Percentiles rank a stretch among this genome's conserved stretches.
Conservation (phyloP, 2,113 vertebrate genomes). For the Equus przewalskii region DNA sequence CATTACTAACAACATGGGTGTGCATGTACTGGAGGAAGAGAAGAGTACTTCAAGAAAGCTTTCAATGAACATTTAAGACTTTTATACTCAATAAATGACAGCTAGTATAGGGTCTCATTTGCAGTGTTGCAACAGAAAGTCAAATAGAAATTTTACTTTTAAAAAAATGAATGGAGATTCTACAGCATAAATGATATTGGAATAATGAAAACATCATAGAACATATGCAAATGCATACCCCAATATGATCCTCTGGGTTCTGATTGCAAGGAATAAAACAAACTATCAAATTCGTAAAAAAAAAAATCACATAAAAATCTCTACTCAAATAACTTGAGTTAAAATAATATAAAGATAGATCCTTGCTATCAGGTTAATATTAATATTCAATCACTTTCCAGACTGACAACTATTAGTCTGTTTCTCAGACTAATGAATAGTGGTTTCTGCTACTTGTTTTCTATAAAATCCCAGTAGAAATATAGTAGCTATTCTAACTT, state of each 20-base stretch:
- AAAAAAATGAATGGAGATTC: constrained; percentile 76
- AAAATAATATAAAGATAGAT: constrained; percentile 50
- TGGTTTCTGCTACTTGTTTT: constrained; percentile 34
- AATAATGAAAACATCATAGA: constrained; percentile 77
- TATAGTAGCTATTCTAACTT: background rate
- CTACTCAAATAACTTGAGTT: constrained; percentile 62
- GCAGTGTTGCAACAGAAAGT: constrained; percentile 64
- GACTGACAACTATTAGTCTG: background rate
- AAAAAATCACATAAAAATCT: constrained; percentile 64
- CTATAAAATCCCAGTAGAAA: constrained; percentile 50
- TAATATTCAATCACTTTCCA: constrained; percentile 29
- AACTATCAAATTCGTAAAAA: constrained; percentile 78
- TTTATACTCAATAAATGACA: constrained; percentile 66
- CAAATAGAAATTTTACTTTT: constrained; percentile 68
- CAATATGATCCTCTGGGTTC: constrained; percentile 73
- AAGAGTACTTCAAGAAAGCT: constrained; percentile 62
- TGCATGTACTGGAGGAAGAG: background rate
- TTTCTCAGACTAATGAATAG: background rate
- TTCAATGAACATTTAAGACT: constrained; percentile 36
- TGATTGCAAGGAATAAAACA: constrained; percentile 85
- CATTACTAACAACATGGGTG: background rate
- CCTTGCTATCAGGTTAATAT: constrained; percentile 51
- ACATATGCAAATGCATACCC: constrained; percentile 77
- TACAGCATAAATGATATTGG: constrained; percentile 72
- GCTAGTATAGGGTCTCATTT: constrained; percentile 16